Evolutionary conservation across 2,888 invertebrate genomes (phyloP).

Genomic region (Lottia gigantea): DNA sequence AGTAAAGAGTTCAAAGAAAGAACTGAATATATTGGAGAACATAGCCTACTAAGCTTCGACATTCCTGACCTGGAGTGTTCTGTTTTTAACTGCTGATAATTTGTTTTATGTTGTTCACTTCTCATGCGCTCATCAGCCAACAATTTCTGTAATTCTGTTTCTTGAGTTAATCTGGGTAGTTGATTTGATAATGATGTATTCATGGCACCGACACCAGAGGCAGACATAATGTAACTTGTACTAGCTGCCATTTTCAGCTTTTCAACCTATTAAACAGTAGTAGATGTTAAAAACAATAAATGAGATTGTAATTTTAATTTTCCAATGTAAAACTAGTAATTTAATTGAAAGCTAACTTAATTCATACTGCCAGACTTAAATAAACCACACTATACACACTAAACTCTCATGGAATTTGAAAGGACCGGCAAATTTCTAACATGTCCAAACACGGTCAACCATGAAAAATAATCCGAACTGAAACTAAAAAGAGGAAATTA

Average conservation of each 20-base stretch:
- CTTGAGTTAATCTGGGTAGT: conserved; percentile 55
- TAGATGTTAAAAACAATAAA: no score
- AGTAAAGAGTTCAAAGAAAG: conserved; percentile 7
- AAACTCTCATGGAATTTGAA: no score
- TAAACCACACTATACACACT: no score
- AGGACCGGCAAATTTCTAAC: no score
- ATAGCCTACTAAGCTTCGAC: no score
- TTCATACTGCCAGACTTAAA: no score
- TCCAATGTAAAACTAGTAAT: no score
- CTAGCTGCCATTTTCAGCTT: conserved; percentile 26
- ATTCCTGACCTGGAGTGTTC: conserved; percentile 62
- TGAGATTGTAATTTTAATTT: no score
- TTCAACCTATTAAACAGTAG: conserved; percentile 10
- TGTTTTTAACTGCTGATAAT: conserved; percentile 65
- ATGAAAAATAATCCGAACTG: neutral
- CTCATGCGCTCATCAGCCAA: conserved; percentile 66
- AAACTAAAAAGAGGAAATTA: neutral
- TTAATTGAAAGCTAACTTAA: no score
- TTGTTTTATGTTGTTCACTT: conserved; percentile 65
- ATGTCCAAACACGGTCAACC: no score
- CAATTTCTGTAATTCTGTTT: conserved; percentile 66
- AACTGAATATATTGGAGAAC: neutral
- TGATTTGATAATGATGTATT: conserved; percentile 37
- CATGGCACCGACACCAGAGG: conserved; percentile 25
- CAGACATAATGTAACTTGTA: conserved; percentile 34